Base-by-base conservation (phyloP, 2,797 vertebrate species). In the Limnodromus scolopaceus region DNA sequence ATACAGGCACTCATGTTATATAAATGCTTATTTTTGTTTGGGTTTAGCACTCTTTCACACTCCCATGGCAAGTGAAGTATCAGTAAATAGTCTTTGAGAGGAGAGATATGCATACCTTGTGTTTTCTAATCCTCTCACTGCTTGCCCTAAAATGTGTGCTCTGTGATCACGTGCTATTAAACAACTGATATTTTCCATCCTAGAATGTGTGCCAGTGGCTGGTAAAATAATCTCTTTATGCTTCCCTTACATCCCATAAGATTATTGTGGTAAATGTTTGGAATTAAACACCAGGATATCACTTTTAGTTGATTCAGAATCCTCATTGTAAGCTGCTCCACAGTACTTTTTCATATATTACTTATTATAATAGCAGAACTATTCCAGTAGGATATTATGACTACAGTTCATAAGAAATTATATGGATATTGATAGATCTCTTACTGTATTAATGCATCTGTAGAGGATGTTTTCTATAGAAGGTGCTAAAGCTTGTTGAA, bases 281-380 rank as follows among this genome's bases (percentile, higher is more conserved):
- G 72, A 93, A 68, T 91, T 60, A 93, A 96, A 57, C 64, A 80
- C 71, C 64, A 81, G 65, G 54, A 49, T 92, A 64, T 85, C 53
- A 48, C 27, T 91, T 92, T 7, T 15, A 49, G 34, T 45, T 68
- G 53, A 72, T 75, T 86, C 63, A 54, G 76, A 86, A 81, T 65
- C 34, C 53, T 84, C 24, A 30, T 1, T 81, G 57, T 63, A 71
- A 89, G 39, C 45, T 81, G 45, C 32, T 91, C 4, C 41, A 24
- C 3, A 25, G 45, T 55, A 71, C 19, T 25, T 89, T 83, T 84
- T 46, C 20, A 43, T 53, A 1, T 60, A 63, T 89, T 92, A 27
- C 51, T 71, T 80, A 32, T 72, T 77, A 51, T 45, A 68, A 71
- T 32, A 78, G 36, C 46, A 74, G 51, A 92, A 61, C 27, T 81